Conservation (phyloP, 1,140 invertebrate genomes). For the Neodiprion pinetum region DNA sequence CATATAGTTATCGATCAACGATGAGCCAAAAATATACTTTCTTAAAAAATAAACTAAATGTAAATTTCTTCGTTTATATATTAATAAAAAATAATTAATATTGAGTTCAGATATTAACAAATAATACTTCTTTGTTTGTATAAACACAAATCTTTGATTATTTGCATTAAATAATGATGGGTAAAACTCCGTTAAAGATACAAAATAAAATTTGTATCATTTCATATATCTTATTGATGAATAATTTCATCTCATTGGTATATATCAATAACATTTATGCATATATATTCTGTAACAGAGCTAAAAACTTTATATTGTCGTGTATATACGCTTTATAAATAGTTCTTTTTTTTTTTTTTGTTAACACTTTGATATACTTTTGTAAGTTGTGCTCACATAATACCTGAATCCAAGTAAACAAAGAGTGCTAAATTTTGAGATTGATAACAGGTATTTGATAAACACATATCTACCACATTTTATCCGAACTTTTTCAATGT, state of each 20-base stretch:
- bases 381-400: no score
- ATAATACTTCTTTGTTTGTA: neutral
- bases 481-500: no score
- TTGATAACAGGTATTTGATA: no score
- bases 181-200: neutral
- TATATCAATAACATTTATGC: neutral
- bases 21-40: slow-evolving; percentile 54
- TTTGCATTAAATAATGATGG: neutral
- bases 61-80: neutral
- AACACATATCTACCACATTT: no score
- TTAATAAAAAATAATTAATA: neutral
- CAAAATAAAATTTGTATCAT: neutral
- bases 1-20: slow-evolving; percentile 57
- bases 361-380: no score
- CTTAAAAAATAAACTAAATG: neutral
- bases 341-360: no score
- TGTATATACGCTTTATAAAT: no score
- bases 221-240: neutral
- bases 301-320: no score
- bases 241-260: neutral
- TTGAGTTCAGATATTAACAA: slow-evolving; percentile 2
- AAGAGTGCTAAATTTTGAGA: no score
- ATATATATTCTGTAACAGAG: neutral
- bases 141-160: neutral
- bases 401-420: no score